Evolutionary conservation across 2,888 invertebrate genomes (phyloP).

Genomic region (Polyommatus iphigenia): DNA sequence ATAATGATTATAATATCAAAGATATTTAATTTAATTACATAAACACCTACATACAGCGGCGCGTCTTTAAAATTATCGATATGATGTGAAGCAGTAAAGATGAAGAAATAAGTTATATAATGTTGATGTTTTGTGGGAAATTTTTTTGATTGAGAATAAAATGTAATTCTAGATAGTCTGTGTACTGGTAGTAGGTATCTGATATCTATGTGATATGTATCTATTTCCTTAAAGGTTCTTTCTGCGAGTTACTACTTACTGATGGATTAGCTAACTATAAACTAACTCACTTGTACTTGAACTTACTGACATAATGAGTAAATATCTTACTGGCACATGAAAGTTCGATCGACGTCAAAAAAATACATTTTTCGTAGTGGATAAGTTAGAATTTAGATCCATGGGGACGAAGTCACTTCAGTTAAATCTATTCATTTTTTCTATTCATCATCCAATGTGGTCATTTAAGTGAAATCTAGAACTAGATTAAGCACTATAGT

Average conservation of each 20-base stretch:
- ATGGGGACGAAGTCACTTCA: no score
- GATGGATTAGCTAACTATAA: not conserved
- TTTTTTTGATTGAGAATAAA: not conserved
- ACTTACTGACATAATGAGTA: no score
- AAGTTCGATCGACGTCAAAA: no score
- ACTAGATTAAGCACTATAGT: no score
- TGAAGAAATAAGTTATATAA: constrained; percentile 5
- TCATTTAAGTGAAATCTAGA: no score
- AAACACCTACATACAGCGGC: not conserved
- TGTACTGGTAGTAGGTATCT: not conserved
- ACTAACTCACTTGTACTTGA: not conserved
- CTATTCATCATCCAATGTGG: no score
- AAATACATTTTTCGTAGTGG: no score
- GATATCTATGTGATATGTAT: not conserved
- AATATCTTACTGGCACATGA: not conserved
- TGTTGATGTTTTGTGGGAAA: not conserved
- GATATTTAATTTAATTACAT: constrained; percentile 7
- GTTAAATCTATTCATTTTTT: no score
- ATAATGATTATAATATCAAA: constrained; percentile 9
- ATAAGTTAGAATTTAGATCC: no score
- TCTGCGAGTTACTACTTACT: not conserved
- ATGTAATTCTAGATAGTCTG: not conserved
- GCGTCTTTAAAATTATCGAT: not conserved
- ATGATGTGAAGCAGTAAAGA: not conserved
- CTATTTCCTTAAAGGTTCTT: not conserved